Base-by-base conservation (phyloP, 2,797 vertebrate species). In the Vultur gryphus region DNA sequence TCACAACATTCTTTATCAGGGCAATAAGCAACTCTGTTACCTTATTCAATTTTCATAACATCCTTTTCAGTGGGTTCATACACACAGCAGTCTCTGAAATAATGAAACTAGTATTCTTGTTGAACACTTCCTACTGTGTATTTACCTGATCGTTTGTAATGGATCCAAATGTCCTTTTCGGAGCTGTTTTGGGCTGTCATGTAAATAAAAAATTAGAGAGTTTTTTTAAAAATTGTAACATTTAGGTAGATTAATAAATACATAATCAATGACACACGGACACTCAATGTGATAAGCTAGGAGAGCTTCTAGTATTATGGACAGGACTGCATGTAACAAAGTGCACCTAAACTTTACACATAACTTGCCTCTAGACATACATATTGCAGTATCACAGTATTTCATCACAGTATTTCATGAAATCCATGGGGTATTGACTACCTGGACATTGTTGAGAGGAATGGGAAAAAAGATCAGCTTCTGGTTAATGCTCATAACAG, bases 151-250 rank as follows among this genome's bases (percentile, higher is more conserved):
- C 97, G 2, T 97, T 97, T 72, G 97, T 96, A 97, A 97, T 97
- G 93, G 97, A 97, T 97, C 97, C 97, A 97, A 98, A 97, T 48
- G 97, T 97, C 90, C 96, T 97, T 98, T 98, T 98, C 90, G 95
- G 95, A 93, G 96, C 43, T 83, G 96, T 96, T 97, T 98, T 97
- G 46, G 97, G 96, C 96, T 98, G 97, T 35, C 90, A 97, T 89
- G 93, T 89, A 93, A 95, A 97, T 71, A 97, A 80, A 97, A 97
- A 96, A 92, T 71, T 43, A 96, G 17, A 97, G 41, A 95, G 19
- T 28, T 73, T 92, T 79, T 86, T 85, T 24, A 64, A 84, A 92
- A 95, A 71, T 6, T 26, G 58, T 52, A 89, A 41, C 62, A 95
- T 82, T 79, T 16, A 66, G 15, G 7, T 70, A 57, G 24, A 80